These are phyloP conservation scores for Cantharis rustica DNA, from an alignment of 2,888 invertebrate species.

Conservation along the genomic window DNA sequence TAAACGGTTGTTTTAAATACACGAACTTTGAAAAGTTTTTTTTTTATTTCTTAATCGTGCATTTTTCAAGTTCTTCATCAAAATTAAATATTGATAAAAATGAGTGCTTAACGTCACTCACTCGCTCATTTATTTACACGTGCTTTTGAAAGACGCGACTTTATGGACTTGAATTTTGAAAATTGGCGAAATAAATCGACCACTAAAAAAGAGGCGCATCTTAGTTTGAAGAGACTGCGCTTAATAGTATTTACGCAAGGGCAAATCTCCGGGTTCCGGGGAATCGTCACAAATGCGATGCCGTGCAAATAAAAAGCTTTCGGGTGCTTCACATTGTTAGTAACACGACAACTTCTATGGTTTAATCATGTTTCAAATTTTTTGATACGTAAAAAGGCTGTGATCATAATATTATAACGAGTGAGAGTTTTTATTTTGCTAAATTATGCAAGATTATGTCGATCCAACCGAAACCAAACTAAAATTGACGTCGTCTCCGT, in stretches of 20 bases:
- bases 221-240: conserved; percentile 18
- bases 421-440: not conserved
- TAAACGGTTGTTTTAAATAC: too few relatives aligned
- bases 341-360: not conserved
- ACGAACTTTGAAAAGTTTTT: not conserved
- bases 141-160: not conserved
- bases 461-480: conserved; percentile 33
- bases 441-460: conserved; percentile 40
- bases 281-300: not conserved
- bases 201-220: conserved; percentile 17
- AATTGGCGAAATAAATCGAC: not conserved
- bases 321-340: not conserved
- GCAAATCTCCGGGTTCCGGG: conserved; percentile 1
- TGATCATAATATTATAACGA: not conserved
- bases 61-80: not conserved
- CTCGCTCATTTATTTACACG: not conserved
- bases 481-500: conserved; percentile 36
- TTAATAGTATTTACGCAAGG: conserved; percentile 24
- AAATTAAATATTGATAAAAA: not conserved
- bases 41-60: not conserved
- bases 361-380: not conserved
- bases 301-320: conserved; percentile 5
- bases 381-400: not conserved
- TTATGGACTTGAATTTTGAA: not conserved
- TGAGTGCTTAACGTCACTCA: not conserved